Evolutionary conservation across 2,113 vertebrate genomes (phyloP), one percentile per base, ranked within the genome.

Genomic region (Microcebus griseorufus): DNA sequence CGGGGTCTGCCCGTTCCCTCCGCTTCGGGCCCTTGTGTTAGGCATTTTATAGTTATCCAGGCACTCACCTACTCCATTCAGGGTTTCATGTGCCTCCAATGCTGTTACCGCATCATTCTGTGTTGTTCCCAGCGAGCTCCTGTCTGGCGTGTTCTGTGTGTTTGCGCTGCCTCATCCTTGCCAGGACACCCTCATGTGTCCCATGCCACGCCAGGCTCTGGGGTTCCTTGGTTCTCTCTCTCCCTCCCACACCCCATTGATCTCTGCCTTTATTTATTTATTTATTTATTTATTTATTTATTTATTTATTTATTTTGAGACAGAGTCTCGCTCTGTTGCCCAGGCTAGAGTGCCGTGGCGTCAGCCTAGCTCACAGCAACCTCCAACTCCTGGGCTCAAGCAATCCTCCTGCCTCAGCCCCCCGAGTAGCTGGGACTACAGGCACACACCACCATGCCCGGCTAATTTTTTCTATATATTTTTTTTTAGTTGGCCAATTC

Each of bases 161-260:
- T 55, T 27, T 10, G 13, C 6, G 5, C 12, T 3, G 1, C 11
- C 3, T 64, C 25, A 0, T 45, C 55, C 75, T 27, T 37, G 58
- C 29, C 45, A 1, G 29, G 9, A 11, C 0, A 13, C 29, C 7
- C 12, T 39, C 39, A 11, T 0, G 9, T 25, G 29, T 14, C 8
- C 48, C 25, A 12, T 42, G 29, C 67, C 37, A 16, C 1, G 48
- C 60, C n/a, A 3, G 4, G 64, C 69, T 76, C 45, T 27, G 27
- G 9, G 48, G 29, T 51, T 12, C 64, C 1, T 20, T 27, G 60
- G 12, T 39, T 10, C 51, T 18, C 42, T 29, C 64, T 8, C 32
- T 25, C 62, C 23, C 16, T 3, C 70, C 25, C 23, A 9, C 53
- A 9, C 53, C 23, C 53, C n/a, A 12, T 0, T 51, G 27, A 45